phyloP scores from a whole-genome alignment of 2,797 vertebrate species.

The Takifugu ocellatus region DNA sequence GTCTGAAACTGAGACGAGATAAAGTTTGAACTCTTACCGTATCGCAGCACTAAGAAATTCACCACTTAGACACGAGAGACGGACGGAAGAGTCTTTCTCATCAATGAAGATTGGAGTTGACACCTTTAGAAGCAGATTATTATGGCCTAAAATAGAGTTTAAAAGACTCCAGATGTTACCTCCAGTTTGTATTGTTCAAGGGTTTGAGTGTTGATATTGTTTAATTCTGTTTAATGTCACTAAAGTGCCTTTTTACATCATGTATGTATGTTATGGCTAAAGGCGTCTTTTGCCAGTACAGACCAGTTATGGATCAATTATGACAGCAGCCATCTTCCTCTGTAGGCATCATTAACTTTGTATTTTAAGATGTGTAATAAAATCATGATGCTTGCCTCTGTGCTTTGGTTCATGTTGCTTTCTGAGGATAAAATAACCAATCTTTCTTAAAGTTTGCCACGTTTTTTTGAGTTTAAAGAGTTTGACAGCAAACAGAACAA shows the following conservation, averaged over 20 bases:
- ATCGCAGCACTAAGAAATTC: too few relatives aligned
- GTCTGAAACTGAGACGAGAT: neutral
- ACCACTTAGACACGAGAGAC: too few relatives aligned
- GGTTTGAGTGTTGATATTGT: slow-evolving; percentile 3
- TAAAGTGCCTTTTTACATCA: slow-evolving; percentile 49
- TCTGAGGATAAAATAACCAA: neutral
- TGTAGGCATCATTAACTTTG: slow-evolving; percentile 53
- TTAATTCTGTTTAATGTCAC: neutral
- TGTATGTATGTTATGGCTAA: slow-evolving; percentile 28
- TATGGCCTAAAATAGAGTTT: too few relatives aligned
- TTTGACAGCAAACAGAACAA: neutral
- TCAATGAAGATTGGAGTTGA: too few relatives aligned
- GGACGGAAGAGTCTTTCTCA: too few relatives aligned
- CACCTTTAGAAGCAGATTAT: too few relatives aligned
- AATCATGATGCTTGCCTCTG: slow-evolving; percentile 37
- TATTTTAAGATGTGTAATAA: slow-evolving; percentile 68
- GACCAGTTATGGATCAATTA: slow-evolving; percentile 27
- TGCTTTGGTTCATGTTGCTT: neutral
- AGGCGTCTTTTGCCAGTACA: slow-evolving; percentile 19
- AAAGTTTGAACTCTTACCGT: neutral
- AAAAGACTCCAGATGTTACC: too few relatives aligned
- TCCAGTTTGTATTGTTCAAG: too few relatives aligned
- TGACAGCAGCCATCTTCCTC: slow-evolving; percentile 50
- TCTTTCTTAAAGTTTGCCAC: too few relatives aligned
- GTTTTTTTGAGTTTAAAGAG: too few relatives aligned